Conservation (phyloP, 2,888 invertebrate species). For the Ypsolopha sequella region DNA sequence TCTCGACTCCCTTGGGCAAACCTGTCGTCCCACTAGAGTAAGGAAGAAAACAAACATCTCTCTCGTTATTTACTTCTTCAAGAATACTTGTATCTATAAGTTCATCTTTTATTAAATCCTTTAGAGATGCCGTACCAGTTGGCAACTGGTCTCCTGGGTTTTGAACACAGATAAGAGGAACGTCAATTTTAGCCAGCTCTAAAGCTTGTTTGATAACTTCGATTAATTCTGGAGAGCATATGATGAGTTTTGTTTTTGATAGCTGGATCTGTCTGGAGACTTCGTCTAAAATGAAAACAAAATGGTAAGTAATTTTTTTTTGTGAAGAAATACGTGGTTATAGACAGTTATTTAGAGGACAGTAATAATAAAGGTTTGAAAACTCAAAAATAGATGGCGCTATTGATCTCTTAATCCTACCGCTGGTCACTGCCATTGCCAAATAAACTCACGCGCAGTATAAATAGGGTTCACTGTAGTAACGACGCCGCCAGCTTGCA, state of each 20-base stretch:
- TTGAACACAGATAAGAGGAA: conserved; percentile 59
- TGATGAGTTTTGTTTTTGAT: conserved; percentile 71
- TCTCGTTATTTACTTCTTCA: conserved; percentile 26
- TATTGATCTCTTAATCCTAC: background rate
- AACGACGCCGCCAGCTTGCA: conserved; percentile 74
- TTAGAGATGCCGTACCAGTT: conserved; percentile 68
- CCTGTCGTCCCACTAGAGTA: conserved; percentile 92
- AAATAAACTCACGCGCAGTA: conserved; percentile 57
- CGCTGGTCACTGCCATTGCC: background rate
- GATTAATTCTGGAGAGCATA: conserved; percentile 66
- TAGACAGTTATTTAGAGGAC: background rate
- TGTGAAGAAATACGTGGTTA: no score
- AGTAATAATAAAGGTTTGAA: background rate
- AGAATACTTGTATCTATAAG: conserved; percentile 58
- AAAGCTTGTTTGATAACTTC: conserved; percentile 53
- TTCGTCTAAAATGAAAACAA: conserved; percentile 70
- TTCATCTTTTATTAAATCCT: conserved; percentile 61
- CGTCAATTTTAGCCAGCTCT: conserved; percentile 39
- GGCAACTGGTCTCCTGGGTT: conserved; percentile 26
- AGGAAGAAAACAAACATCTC: conserved; percentile 75
- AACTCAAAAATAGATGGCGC: background rate
- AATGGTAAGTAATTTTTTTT: no score
- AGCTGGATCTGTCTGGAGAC: conserved; percentile 72
- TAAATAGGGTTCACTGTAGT: conserved; percentile 81
- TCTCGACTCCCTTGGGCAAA: conserved; percentile 78